A percentile compares a stretch with the other conserved stretches of the same genome.
Evolutionary conservation across 2,888 invertebrate species (phyloP).

Genomic region (Hydrotaea diabolus): DNA sequence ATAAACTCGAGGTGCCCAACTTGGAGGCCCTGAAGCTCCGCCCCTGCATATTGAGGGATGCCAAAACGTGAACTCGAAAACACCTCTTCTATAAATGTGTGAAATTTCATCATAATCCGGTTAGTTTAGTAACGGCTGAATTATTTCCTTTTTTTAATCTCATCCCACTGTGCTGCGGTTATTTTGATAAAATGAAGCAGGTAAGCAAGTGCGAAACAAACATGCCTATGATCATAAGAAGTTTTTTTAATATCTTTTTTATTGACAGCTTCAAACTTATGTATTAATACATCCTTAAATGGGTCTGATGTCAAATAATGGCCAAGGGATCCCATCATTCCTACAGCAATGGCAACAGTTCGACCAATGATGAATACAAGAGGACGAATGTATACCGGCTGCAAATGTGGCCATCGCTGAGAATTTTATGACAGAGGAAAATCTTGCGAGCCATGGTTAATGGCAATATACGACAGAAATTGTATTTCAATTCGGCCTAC

Average conservation of each 20-base stretch:
- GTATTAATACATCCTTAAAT: constrained; percentile 86
- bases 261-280: constrained; percentile 83
- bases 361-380: constrained; percentile 76
- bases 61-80: no score
- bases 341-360: constrained; percentile 63
- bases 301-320: constrained; percentile 65
- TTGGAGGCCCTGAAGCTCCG: no score
- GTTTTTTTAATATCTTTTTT: not conserved
- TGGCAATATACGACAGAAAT: constrained; percentile 88
- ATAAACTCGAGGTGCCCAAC: no score
- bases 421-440: constrained; percentile 85
- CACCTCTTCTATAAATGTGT: no score
- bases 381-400: constrained; percentile 87
- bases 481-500: constrained; percentile 95
- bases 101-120: no score
- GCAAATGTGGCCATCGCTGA: constrained; percentile 93
- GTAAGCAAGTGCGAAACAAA: no score
- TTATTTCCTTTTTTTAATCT: no score
- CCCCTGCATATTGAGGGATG: no score
- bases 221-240: not conserved
- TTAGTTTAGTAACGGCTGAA: no score
- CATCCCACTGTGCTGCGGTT: no score
- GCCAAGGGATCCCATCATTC: constrained; percentile 66
- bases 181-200: constrained; percentile 75
- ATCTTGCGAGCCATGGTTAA: constrained; percentile 84